A percentile compares a stretch with the other conserved stretches of the same genome.
Evolutionary conservation across 2,888 invertebrate species (phyloP).

Genomic region (Diploptera punctata): DNA sequence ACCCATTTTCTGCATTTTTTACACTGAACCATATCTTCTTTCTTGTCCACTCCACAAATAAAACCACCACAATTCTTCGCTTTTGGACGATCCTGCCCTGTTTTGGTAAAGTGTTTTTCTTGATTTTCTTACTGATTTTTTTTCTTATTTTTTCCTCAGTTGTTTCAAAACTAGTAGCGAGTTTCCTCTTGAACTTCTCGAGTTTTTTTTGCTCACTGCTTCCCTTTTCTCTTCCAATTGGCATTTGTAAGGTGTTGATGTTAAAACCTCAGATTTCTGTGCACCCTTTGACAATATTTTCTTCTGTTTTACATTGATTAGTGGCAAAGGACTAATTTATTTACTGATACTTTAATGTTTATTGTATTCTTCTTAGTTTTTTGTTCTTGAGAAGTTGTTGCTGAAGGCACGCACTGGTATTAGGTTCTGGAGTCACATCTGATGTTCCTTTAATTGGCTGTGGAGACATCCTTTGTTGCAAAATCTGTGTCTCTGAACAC

Average conservation of each 20-base stretch:
- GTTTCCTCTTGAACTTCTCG: too few relatives aligned
- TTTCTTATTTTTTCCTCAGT: too few relatives aligned
- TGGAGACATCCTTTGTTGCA: not conserved
- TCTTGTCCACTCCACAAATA: too few relatives aligned
- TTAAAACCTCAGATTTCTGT: not conserved
- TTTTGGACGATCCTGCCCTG: not conserved
- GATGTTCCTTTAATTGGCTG: not conserved
- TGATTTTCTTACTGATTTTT: not conserved
- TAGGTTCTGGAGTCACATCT: too few relatives aligned
- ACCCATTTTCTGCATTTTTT: too few relatives aligned
- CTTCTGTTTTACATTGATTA: not conserved
- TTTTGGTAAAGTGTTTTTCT: not conserved
- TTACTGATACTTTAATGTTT: not conserved
- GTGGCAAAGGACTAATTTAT: constrained; percentile 4
- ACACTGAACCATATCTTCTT: too few relatives aligned
- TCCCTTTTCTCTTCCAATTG: not conserved
- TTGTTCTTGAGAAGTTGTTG: not conserved
- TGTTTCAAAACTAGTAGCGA: too few relatives aligned
- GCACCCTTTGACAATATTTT: not conserved
- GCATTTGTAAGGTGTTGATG: not conserved
- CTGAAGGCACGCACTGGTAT: not conserved
- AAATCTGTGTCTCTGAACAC: not conserved
- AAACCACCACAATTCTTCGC: too few relatives aligned
- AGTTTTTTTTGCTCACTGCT: not conserved
- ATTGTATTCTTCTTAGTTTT: not conserved